Evolutionary conservation across 53 echinoderm and acorn worm species (phyloP).

Genomic region (Arbacia lixula): DNA sequence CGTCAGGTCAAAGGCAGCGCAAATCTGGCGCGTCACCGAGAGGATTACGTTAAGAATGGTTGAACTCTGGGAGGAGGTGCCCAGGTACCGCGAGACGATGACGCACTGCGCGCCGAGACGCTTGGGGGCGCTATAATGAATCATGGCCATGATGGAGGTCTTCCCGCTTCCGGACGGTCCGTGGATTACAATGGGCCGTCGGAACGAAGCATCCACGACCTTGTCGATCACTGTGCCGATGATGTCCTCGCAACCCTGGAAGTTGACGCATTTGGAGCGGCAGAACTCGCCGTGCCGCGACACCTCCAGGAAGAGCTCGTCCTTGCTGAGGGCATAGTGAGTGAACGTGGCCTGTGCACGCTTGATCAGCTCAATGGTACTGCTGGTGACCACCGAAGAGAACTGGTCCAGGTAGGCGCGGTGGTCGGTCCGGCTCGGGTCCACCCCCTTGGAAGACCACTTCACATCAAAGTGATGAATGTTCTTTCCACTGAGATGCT

Average conservation of each 20-base stretch:
- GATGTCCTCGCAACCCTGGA: constrained; percentile 86
- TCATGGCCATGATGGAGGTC: constrained; percentile 91
- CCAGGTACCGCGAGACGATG: constrained; percentile 79
- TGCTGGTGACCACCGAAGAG: constrained; percentile 34
- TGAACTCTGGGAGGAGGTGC: constrained; percentile 87
- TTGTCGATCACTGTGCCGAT: constrained; percentile 62
- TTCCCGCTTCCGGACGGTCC: constrained; percentile 94
- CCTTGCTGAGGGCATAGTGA: constrained; percentile 61
- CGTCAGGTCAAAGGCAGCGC: constrained; percentile 62
- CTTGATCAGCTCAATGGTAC: constrained; percentile 52
- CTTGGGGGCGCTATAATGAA: constrained; percentile 63
- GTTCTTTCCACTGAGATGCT: constrained; percentile 29
- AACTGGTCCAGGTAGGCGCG: constrained; percentile 55
- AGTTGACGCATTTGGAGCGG: constrained; percentile 73
- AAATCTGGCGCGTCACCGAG: constrained; percentile 80
- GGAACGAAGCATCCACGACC: constrained; percentile 19
- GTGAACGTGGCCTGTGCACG: constrained; percentile 30
- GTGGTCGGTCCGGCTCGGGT: constrained; percentile 39
- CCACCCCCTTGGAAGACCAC: constrained; percentile 64
- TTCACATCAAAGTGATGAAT: constrained; percentile 53
- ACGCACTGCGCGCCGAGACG: constrained; percentile 44
- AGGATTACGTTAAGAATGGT: constrained; percentile 81
- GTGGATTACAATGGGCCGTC: constrained; percentile 68
- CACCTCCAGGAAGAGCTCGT: constrained; percentile 76
- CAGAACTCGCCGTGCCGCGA: constrained; percentile 89